A percentile compares a stretch with the other conserved stretches of the same genome.
phyloP scores from a whole-genome alignment of 2,888 invertebrate genomes.

The Meteorus cinctellus region DNA sequence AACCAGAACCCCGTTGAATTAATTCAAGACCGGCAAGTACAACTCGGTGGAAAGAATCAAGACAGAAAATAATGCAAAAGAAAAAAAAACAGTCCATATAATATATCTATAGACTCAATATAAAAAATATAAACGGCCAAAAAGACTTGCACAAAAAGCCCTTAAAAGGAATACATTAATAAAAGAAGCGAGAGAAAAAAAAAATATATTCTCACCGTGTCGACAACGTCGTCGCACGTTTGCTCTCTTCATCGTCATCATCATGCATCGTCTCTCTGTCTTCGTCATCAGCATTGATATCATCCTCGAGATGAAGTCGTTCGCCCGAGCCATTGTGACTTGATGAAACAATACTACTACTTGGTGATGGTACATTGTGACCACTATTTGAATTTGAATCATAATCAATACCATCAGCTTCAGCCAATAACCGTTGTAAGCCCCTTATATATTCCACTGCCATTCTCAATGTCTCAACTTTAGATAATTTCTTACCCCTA shows the following conservation, averaged over 20 bases:
- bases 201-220: slow-evolving; percentile 45
- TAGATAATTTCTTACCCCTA: slow-evolving; percentile 86
- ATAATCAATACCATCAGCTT: slow-evolving; percentile 77
- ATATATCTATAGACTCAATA: not conserved
- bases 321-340: slow-evolving; percentile 72
- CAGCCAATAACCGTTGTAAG: slow-evolving; percentile 83
- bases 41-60: slow-evolving; percentile 36
- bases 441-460: slow-evolving; percentile 93
- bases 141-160: slow-evolving; percentile 36
- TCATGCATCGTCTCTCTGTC: slow-evolving; percentile 54
- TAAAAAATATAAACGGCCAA: slow-evolving; percentile 23
- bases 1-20: slow-evolving; percentile 41
- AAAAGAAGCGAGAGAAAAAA: not conserved
- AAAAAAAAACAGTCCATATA: slow-evolving; percentile 23
- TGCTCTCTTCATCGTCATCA: slow-evolving; percentile 63
- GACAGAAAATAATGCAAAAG: slow-evolving; percentile 7
- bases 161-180: slow-evolving; percentile 25
- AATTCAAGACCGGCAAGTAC: slow-evolving; percentile 39
- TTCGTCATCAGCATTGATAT: slow-evolving; percentile 58
- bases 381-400: slow-evolving; percentile 70
- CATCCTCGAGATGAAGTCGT: slow-evolving; percentile 74
- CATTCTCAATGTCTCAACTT: slow-evolving; percentile 92
- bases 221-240: slow-evolving; percentile 36
- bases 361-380: slow-evolving; percentile 73
- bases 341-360: slow-evolving; percentile 67